Evolutionary conservation across 2,113 vertebrate genomes (phyloP).

Genomic region (Oryzias javanicus): DNA sequence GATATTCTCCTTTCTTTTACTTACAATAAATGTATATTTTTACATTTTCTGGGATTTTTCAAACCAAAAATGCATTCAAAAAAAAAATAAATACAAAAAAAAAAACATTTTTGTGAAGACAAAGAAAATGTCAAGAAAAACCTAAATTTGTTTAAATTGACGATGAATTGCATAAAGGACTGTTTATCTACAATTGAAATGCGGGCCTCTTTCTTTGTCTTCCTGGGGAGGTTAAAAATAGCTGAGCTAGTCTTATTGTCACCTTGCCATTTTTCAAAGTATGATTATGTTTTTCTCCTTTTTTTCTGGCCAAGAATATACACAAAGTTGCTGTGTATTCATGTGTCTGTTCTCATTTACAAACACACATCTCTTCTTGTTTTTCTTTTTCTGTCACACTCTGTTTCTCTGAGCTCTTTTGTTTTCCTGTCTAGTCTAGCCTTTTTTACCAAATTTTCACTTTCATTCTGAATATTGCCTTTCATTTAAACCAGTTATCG

Average conservation of each 20-base stretch:
- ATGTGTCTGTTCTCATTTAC: conserved; percentile 6
- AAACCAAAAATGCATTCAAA: too few relatives aligned
- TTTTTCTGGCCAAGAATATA: conserved; percentile 52
- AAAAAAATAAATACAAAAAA: too few relatives aligned
- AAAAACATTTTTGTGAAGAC: too few relatives aligned
- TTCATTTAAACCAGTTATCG: too few relatives aligned
- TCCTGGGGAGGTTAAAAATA: conserved; percentile 45
- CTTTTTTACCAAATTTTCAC: not conserved
- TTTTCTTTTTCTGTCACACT: not conserved
- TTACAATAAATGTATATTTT: too few relatives aligned
- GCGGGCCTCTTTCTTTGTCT: conserved; percentile 5
- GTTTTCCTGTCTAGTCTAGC: not conserved
- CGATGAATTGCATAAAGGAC: not conserved
- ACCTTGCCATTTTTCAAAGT: conserved; percentile 77
- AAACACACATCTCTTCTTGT: not conserved
- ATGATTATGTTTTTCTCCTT: conserved; percentile 54
- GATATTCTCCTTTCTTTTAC: too few relatives aligned
- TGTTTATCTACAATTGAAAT: not conserved
- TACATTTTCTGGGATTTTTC: too few relatives aligned
- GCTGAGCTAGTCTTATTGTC: conserved; percentile 75
- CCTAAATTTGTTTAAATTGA: not conserved
- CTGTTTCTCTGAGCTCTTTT: conserved; percentile 3
- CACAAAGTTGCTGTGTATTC: not conserved
- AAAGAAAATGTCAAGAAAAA: too few relatives aligned
- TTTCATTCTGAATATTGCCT: too few relatives aligned